phyloP scores from a whole-genome alignment of 2,113 vertebrate species.

The Laticauda laticaudata region DNA sequence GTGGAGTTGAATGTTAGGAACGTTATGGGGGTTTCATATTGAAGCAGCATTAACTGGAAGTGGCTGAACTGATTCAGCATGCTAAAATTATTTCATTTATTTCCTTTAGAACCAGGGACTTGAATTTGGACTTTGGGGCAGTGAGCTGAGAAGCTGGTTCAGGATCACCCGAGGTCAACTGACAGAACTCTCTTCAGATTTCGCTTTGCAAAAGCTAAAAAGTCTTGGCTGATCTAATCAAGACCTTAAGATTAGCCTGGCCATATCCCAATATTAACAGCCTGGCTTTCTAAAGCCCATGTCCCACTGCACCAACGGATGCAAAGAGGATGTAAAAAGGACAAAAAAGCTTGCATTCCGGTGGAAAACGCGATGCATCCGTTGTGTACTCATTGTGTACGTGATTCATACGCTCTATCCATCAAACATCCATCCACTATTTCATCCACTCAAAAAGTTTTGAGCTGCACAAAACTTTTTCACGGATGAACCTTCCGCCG shows the following conservation, averaged over 20 bases:
- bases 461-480: too few species aligned
- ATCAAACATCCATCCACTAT: too few species aligned
- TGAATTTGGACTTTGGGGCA: slow-evolving; percentile 17
- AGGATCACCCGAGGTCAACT: too few species aligned
- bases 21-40: slow-evolving; percentile 59
- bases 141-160: neutral
- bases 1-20: slow-evolving; percentile 47
- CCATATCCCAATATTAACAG: neutral
- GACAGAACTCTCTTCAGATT: neutral
- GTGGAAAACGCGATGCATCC: too few species aligned
- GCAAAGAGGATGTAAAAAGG: too few species aligned
- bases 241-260: neutral
- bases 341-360: too few species aligned
- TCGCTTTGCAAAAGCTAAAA: neutral
- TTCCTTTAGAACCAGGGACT: neutral
- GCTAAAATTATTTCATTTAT: slow-evolving; percentile 25
- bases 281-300: neutral
- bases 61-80: slow-evolving; percentile 64
- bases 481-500: too few species aligned
- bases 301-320: too few species aligned
- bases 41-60: slow-evolving; percentile 58
- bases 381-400: too few species aligned
- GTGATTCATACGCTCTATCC: too few species aligned
- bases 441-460: too few species aligned
- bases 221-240: neutral